A percentile compares a stretch with the other conserved stretches of the same genome.
phyloP scores from a whole-genome alignment of 2,888 invertebrate genomes.

The Stenchaetothrips biformis region DNA sequence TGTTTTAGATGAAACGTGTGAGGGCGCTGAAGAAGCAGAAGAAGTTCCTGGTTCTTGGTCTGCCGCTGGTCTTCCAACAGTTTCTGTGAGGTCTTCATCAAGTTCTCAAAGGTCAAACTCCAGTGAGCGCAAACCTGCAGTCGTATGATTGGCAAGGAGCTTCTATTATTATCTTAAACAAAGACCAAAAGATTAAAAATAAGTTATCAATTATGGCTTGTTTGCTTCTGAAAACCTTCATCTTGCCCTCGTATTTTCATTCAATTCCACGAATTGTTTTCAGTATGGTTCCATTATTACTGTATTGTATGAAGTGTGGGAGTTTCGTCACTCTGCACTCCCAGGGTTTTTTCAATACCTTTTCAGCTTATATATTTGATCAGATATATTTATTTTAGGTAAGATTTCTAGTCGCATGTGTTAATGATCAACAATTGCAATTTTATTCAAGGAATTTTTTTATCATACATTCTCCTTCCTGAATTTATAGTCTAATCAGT shows the following conservation, averaged over 20 bases:
- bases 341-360: neutral
- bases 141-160: neutral
- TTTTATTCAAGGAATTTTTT: neutral
- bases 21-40: neutral
- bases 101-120: neutral
- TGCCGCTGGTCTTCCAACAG: neutral
- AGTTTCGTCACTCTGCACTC: neutral
- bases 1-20: neutral
- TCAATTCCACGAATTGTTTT: neutral
- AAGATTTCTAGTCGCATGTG: constrained; percentile 2
- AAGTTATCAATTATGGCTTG: neutral
- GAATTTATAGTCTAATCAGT: neutral
- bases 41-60: neutral
- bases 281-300: neutral
- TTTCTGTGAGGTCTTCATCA: neutral
- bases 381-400: constrained; percentile 10
- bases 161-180: no score
- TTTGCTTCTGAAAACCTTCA: neutral
- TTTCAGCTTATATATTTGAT: neutral
- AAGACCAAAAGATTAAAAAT: neutral
- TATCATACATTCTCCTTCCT: neutral
- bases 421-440: neutral
- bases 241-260: neutral
- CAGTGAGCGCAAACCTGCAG: neutral
- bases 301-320: neutral